These are phyloP conservation scores for Trichomycterus rosablanca DNA, from an alignment of 2,113 vertebrate species.

Conservation along the genomic window DNA sequence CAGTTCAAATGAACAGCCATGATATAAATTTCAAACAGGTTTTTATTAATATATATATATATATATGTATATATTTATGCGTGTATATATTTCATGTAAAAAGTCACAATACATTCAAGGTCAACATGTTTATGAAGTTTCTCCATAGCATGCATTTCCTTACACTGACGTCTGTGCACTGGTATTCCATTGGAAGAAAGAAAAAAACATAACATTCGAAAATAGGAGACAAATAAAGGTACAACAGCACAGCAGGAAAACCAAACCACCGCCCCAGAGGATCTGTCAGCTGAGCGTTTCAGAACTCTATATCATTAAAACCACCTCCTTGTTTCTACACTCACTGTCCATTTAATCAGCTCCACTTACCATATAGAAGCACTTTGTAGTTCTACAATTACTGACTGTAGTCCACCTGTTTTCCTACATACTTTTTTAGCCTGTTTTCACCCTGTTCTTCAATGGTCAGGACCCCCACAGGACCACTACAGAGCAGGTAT, in stretches of 20 bases:
- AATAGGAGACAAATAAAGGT: conserved; percentile 24
- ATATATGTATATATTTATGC: conserved; percentile 77
- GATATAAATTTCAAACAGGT: conserved; percentile 65
- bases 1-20: conserved; percentile 46
- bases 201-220: conserved; percentile 22
- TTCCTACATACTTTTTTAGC: too few relatives aligned
- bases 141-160: conserved; percentile 70
- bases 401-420: too few relatives aligned
- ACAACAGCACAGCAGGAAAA: conserved; percentile 38
- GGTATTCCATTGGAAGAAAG: conserved; percentile 50
- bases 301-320: too few relatives aligned
- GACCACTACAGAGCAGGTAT: too few relatives aligned
- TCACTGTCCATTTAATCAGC: too few relatives aligned
- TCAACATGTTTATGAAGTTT: conserved; percentile 67
- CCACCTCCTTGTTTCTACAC: too few relatives aligned
- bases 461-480: too few relatives aligned
- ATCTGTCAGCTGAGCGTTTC: conserved; percentile 27
- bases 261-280: conserved; percentile 40
- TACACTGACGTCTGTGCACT: conserved; percentile 53
- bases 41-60: conserved; percentile 79
- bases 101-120: conserved; percentile 79
- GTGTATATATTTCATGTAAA: conserved; percentile 74
- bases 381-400: too few relatives aligned
- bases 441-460: too few relatives aligned
- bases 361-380: too few relatives aligned